phyloP scores from a whole-genome alignment of 2,888 invertebrate genomes.

The Deilephila porcellus region DNA sequence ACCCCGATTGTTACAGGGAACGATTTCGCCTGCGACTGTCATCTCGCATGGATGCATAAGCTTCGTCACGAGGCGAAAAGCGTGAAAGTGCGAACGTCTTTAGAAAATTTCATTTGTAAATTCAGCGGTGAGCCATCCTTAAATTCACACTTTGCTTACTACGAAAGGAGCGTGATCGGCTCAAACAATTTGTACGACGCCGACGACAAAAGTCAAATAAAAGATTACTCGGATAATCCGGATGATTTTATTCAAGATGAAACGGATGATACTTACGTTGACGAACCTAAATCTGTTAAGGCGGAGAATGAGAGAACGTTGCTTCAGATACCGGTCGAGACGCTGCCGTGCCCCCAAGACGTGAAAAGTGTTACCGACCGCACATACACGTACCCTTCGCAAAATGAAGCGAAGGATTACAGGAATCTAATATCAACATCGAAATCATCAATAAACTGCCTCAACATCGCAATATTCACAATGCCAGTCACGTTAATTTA shows the following conservation, averaged over 20 bases:
- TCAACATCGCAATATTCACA: constrained; percentile 48
- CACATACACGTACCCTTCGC: constrained; percentile 83
- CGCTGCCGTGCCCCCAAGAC: constrained; percentile 85
- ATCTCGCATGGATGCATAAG: constrained; percentile 92
- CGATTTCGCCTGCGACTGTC: constrained; percentile 93
- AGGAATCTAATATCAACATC: constrained; percentile 74
- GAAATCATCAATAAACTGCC: constrained; percentile 45
- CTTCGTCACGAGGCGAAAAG: constrained; percentile 91
- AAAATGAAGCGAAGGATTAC: constrained; percentile 83
- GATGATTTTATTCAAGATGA: constrained; percentile 75
- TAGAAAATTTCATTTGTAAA: constrained; percentile 90
- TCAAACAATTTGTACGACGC: constrained; percentile 69
- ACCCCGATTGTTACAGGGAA: constrained; percentile 87
- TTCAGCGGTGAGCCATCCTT: constrained; percentile 79
- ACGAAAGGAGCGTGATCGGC: constrained; percentile 69
- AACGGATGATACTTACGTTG: constrained; percentile 69
- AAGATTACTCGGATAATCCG: constrained; percentile 68
- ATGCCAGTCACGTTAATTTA: constrained; percentile 53
- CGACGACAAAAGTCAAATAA: constrained; percentile 69
- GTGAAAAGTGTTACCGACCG: constrained; percentile 86
- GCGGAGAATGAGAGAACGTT: constrained; percentile 77
- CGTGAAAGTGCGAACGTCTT: constrained; percentile 87
- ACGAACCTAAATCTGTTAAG: constrained; percentile 69
- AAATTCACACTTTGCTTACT: constrained; percentile 75
- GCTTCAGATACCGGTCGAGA: constrained; percentile 84